These are phyloP conservation scores for Portunus trituberculatus DNA, from an alignment of 1,140 invertebrate genomes.

Conservation along the genomic window DNA sequence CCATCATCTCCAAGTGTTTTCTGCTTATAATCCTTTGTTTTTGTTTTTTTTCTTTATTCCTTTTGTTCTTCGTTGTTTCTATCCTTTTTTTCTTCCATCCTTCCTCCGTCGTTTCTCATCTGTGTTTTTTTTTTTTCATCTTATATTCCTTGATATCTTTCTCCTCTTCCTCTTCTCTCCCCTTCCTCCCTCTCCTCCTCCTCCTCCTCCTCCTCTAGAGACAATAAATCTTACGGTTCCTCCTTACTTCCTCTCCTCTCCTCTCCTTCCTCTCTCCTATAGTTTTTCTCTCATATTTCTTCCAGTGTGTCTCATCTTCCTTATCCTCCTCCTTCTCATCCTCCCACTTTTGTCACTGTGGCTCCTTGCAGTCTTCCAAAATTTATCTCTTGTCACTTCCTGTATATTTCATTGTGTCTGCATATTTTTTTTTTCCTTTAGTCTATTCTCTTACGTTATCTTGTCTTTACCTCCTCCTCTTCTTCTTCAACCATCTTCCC, in stretches of 20 bases:
- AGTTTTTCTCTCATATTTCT: neutral
- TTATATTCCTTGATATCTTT: neutral
- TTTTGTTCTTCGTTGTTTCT: neutral
- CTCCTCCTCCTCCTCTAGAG: neutral
- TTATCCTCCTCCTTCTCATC: neutral
- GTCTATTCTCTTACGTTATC: no score
- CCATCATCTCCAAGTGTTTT: neutral
- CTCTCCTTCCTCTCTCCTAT: no score
- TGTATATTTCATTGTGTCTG: neutral
- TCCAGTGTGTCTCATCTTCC: neutral
- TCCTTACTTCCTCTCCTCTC: neutral
- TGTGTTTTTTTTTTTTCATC: no score
- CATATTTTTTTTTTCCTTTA: neutral
- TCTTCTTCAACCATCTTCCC: neutral
- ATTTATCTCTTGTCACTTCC: no score
- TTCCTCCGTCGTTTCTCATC: neutral
- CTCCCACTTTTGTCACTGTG: neutral
- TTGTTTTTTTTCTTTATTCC: neutral
- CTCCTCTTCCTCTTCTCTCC: neutral
- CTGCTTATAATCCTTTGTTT: neutral
- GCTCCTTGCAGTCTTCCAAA: no score
- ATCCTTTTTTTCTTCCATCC: neutral
- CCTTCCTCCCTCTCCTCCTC: neutral
- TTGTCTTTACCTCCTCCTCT: neutral
- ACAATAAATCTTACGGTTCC: neutral